Evolutionary conservation across 2,113 vertebrate species (phyloP), one percentile per base, ranked within the genome.

Genomic region (Hirundichthys speculiger): DNA sequence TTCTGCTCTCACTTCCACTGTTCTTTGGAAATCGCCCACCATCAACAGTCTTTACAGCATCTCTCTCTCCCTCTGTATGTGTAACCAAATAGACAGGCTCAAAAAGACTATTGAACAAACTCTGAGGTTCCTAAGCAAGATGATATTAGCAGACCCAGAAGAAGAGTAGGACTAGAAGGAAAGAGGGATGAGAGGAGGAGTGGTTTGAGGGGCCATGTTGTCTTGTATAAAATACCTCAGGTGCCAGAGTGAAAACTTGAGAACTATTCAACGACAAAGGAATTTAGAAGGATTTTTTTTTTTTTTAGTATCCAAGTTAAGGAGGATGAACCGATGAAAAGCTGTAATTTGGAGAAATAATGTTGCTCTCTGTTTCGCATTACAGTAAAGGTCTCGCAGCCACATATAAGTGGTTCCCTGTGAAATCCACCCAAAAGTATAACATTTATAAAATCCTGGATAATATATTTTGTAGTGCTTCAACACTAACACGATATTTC

Each of bases 61-160:
- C 50, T 72, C 63, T 62, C 48, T 77, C 75, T 40, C 30, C 39
- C 55, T 54, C 21, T 20, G n/a, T 59, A 43, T 83, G 77, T 69
- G 70, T 70, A 61, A 60, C 64, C 56, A 83, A 83, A 85, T 67
- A 81, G 20, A 9, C 24, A 82, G 79, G 18, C 79, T 61, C 88
- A 34, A 3, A n/a, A n/a, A n/a, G n/a, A n/a, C n/a, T n/a, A n/a
- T 83, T 89, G 89, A 88, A 83, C 57, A 75, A 58, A 75, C 38
- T 25, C 21, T 2, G 38, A 53, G 52, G 63, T 75, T 82, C 60
- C 62, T 15, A n/a, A 71, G 70, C 64, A 64, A 51, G 30, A 57
- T 15, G 34, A 25, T 13, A 27, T 13, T 20, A 51, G 57, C 50
- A 70, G 16, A 64, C 19, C 41, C 30, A 41, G 48, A 64, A 30